Conservation (phyloP, 1,140 invertebrate genomes). For the Stratiolaelaps scimitus region DNA sequence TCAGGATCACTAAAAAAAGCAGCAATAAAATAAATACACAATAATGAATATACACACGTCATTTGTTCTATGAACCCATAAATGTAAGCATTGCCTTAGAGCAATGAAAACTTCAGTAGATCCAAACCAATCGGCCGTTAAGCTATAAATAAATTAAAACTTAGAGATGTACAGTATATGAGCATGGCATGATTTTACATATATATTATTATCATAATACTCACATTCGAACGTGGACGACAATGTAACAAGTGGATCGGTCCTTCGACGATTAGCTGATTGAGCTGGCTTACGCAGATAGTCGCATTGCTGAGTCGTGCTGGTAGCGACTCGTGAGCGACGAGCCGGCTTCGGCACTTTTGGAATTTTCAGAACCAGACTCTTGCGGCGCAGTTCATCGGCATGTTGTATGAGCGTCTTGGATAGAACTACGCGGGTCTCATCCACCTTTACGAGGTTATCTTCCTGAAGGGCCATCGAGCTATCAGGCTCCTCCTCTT, state of each 20-base stretch:
- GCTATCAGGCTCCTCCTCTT: conserved; percentile 60
- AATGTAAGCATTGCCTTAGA: too few species aligned
- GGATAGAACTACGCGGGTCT: conserved; percentile 44
- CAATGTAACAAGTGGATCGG: conserved; percentile 89
- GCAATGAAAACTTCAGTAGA: too few species aligned
- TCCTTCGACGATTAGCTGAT: conserved; percentile 78
- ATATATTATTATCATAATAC: background rate
- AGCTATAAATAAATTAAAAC: background rate
- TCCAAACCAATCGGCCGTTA: background rate
- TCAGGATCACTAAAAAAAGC: conserved; percentile 56
- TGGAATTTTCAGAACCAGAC: conserved; percentile 67
- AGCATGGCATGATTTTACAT: background rate
- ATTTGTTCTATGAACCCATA: too few species aligned
- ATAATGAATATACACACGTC: too few species aligned
- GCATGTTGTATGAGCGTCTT: conserved; percentile 51
- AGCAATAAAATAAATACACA: too few species aligned
- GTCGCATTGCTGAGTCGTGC: conserved; percentile 64
- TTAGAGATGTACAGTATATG: background rate
- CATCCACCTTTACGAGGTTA: conserved; percentile 79
- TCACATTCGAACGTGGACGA: conserved; percentile 67
- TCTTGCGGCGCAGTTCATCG: conserved; percentile 62
- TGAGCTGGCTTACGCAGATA: conserved; percentile 71
- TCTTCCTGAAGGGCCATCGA: conserved; percentile 52
- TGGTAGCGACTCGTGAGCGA: conserved; percentile 46
- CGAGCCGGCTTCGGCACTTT: conserved; percentile 51